These are phyloP conservation scores for Drosophila gaucha DNA, from an alignment of 2,888 invertebrate species.

Conservation along the genomic window DNA sequence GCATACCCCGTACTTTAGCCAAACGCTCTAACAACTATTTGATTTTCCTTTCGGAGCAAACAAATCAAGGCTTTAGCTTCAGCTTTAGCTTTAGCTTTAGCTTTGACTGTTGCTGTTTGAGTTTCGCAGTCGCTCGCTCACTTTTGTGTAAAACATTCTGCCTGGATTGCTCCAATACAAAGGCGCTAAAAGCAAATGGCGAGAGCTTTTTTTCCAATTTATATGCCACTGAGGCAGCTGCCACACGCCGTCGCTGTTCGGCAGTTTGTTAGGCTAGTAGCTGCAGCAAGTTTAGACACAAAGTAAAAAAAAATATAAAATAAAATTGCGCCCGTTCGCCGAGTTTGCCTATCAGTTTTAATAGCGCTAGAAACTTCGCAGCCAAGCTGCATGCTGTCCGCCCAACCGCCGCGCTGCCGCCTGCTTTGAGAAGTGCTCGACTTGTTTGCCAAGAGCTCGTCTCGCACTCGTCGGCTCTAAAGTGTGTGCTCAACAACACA, in stretches of 20 bases:
- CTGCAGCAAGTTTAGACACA: slow-evolving; percentile 4
- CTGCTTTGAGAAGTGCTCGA: slow-evolving; percentile 5
- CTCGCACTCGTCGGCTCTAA: slow-evolving; percentile 23
- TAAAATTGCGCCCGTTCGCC: slow-evolving; percentile 8
- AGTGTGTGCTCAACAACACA: slow-evolving; percentile 19
- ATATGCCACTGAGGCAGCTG: slow-evolving; percentile 27
- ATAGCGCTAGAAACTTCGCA: slow-evolving; percentile 43
- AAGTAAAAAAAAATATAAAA: background rate
- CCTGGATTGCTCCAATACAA: background rate
- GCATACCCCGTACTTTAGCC: background rate
- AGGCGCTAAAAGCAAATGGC: slow-evolving; percentile 48
- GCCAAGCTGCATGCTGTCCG: slow-evolving; percentile 22
- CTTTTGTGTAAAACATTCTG: background rate
- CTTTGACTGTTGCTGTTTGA: too few species aligned
- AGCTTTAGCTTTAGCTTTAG: too few species aligned
- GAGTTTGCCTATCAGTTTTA: slow-evolving; percentile 40
- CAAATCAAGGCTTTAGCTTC: background rate
- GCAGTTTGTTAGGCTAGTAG: background rate
- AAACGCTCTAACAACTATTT: background rate
- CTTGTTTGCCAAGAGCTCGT: slow-evolving; percentile 27
- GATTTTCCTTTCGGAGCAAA: background rate
- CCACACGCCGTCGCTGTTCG: slow-evolving; percentile 9
- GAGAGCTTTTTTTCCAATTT: slow-evolving; percentile 43
- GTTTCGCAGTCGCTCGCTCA: too few species aligned
- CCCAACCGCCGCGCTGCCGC: background rate